Evolutionary conservation across 2,797 vertebrate species (phyloP).

Genomic region (Mus caroli): DNA sequence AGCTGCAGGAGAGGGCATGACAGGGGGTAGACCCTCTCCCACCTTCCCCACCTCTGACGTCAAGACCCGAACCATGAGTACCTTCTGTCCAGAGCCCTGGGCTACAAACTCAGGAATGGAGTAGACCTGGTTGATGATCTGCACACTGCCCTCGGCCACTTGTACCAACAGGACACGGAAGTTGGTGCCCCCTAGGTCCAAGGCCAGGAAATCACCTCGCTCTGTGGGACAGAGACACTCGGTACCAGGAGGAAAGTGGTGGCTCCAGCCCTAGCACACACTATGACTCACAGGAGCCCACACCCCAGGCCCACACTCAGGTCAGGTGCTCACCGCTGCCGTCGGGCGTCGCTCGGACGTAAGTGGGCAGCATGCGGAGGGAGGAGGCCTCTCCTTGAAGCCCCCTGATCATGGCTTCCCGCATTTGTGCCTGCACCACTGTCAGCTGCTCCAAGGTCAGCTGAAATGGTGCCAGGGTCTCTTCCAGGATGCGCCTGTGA

Average conservation of each 20-base stretch:
- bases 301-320: neutral
- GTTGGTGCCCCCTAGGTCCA: conserved; percentile 95
- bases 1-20: conserved; percentile 86
- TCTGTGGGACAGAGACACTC: conserved; percentile 87
- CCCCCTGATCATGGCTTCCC: conserved; percentile 88
- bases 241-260: neutral
- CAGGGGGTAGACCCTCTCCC: neutral
- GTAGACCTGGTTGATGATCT: conserved; percentile 90
- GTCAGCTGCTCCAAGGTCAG: conserved; percentile 68
- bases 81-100: conserved; percentile 87
- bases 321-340: conserved; percentile 86
- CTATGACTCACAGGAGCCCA: neutral
- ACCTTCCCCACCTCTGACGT: neutral
- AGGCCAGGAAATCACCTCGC: conserved; percentile 91
- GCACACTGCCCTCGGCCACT: conserved; percentile 83
- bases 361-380: conserved; percentile 90
- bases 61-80: conserved; percentile 54
- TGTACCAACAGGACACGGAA: conserved; percentile 92
- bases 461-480: conserved; percentile 84
- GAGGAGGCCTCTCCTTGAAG: conserved; percentile 82
- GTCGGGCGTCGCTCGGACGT: conserved; percentile 82
- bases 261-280: neutral
- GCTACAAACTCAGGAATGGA: conserved; percentile 87
- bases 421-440: conserved; percentile 85
- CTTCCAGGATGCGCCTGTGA: conserved; percentile 75